Percentiles rank a stretch among this genome's conserved stretches.
Evolutionary conservation across 1,140 invertebrate genomes (phyloP).

Genomic region (Stenopsyche tienmushanensis): DNA sequence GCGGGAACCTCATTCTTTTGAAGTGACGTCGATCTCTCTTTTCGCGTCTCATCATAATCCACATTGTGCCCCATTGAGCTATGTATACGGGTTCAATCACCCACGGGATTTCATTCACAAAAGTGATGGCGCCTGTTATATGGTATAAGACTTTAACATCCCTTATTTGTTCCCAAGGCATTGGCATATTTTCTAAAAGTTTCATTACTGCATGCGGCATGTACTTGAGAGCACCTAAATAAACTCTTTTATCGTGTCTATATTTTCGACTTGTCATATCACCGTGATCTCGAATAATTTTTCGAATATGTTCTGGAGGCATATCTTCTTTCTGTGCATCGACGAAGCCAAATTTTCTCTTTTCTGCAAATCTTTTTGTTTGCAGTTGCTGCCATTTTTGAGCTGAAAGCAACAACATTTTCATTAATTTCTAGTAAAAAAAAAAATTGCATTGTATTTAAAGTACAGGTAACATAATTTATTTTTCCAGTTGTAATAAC

Average conservation of each 20-base stretch:
- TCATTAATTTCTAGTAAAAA: too few species aligned
- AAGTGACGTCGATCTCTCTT: constrained; percentile 98
- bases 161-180: constrained; percentile 99
- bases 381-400: constrained; percentile 99
- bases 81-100: constrained; percentile 99
- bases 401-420: constrained; percentile 64
- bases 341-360: constrained; percentile 97
- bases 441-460: constrained; percentile 33
- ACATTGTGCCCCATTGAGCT: constrained; percentile 99
- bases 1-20: constrained; percentile 99
- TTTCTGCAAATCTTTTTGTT: constrained; percentile 96
- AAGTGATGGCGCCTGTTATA: constrained; percentile 99
- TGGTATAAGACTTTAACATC: constrained; percentile 98
- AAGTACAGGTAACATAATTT: too few species aligned
- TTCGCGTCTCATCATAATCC: constrained; percentile 99
- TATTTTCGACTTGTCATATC: constrained; percentile 99
- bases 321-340: constrained; percentile 99
- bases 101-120: constrained; percentile 99
- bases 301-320: constrained; percentile 98
- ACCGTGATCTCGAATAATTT: constrained; percentile 98
- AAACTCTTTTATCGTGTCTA: constrained; percentile 97
- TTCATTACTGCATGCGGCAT: constrained; percentile 99
- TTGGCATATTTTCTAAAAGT: constrained; percentile 99
- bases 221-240: constrained; percentile 97
- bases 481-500: too few species aligned